These are phyloP conservation scores for Caradrina clavipalpis DNA, from an alignment of 2,888 invertebrate species.

Conservation along the genomic window DNA sequence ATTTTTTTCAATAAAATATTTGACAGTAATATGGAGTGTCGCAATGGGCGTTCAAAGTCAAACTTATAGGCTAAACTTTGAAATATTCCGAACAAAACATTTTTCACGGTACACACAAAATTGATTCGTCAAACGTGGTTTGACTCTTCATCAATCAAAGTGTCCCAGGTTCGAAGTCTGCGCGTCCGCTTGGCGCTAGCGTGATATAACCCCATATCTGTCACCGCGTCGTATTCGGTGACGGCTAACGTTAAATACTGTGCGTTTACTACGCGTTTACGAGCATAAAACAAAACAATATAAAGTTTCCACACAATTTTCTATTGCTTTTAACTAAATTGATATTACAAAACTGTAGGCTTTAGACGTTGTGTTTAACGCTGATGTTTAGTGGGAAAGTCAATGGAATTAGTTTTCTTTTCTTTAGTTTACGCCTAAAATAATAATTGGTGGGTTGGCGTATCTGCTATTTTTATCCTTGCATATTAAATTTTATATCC, in stretches of 20 bases:
- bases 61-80: too few relatives aligned
- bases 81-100: not conserved
- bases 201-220: slow-evolving; percentile 82
- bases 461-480: too few relatives aligned
- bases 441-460: too few relatives aligned
- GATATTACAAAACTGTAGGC: slow-evolving; percentile 51
- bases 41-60: not conserved
- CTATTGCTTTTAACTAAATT: slow-evolving; percentile 62
- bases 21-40: not conserved
- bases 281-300: slow-evolving; percentile 70
- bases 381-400: not conserved
- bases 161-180: slow-evolving; percentile 47
- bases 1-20: too few relatives aligned
- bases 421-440: not conserved
- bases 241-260: slow-evolving; percentile 72
- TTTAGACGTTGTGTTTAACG: slow-evolving; percentile 6
- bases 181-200: slow-evolving; percentile 65
- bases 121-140: slow-evolving; percentile 33
- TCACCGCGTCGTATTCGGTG: slow-evolving; percentile 73
- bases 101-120: slow-evolving; percentile 14
- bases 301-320: slow-evolving; percentile 61
- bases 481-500: too few relatives aligned
- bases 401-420: not conserved
- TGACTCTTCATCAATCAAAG: slow-evolving; percentile 42
- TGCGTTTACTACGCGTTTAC: slow-evolving; percentile 68